Conservation (phyloP, 2,113 vertebrate species). For the Phycodurus eques region DNA sequence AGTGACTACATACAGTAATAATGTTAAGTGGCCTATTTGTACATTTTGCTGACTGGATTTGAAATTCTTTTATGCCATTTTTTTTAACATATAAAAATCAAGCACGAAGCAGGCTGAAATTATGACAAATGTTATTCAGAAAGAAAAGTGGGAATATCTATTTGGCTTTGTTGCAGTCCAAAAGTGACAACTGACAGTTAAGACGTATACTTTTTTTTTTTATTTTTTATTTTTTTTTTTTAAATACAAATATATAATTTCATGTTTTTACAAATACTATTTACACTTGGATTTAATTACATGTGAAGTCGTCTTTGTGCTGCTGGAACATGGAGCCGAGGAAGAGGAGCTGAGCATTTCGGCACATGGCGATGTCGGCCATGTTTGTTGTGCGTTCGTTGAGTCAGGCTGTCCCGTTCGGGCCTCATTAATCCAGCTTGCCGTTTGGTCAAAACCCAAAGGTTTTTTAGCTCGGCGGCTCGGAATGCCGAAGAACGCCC, state of each 20-base stretch:
- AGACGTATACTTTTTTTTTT: slow-evolving; percentile 32
- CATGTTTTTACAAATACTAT: slow-evolving; percentile 86
- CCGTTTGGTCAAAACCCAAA: slow-evolving; percentile 40
- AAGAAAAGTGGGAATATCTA: slow-evolving; percentile 11
- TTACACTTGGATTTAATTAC: slow-evolving; percentile 77
- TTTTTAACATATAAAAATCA: background rate
- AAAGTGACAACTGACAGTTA: slow-evolving; percentile 35
- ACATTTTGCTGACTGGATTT: background rate
- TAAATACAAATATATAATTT: slow-evolving; percentile 88
- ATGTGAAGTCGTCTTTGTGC: slow-evolving; percentile 41
- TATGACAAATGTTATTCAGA: background rate
- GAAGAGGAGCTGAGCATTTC: slow-evolving; percentile 33
- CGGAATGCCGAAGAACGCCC: background rate
- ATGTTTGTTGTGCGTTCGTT: slow-evolving; percentile 57
- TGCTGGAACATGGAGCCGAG: background rate
- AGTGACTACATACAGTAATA: slow-evolving; percentile 4
- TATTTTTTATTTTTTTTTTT: slow-evolving; percentile 64
- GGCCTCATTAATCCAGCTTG: slow-evolving; percentile 52
- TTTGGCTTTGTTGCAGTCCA: slow-evolving; percentile 39
- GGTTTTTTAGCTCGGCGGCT: slow-evolving; percentile 1
- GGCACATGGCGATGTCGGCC: slow-evolving; percentile 50
- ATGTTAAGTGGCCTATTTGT: background rate
- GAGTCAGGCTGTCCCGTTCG: slow-evolving; percentile 33
- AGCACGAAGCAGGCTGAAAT: too few species aligned
- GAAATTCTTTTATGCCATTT: background rate